A percentile compares a stretch with the other conserved stretches of the same genome.
These are phyloP conservation scores for Anguilla anguilla DNA, from an alignment of 2,797 vertebrate species.

Conservation along the genomic window DNA sequence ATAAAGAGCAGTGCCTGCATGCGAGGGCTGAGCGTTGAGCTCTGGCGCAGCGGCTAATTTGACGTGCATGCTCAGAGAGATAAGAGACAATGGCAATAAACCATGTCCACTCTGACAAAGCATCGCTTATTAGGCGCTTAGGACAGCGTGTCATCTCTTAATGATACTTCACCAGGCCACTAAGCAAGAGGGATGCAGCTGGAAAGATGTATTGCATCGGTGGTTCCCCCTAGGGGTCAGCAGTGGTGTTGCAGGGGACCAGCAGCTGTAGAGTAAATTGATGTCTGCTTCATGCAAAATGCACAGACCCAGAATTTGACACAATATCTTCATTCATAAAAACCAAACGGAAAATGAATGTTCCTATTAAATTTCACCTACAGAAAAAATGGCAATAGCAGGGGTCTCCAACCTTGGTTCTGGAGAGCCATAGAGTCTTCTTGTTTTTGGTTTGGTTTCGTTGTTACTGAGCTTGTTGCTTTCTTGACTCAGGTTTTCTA, in stretches of 20 bases:
- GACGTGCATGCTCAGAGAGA: constrained; percentile 20
- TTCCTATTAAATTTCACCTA: neutral
- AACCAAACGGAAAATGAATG: neutral
- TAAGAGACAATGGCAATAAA: constrained; percentile 29
- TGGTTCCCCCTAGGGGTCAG: neutral
- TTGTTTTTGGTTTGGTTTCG: neutral
- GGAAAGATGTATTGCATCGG: neutral
- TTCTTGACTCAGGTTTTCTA: neutral
- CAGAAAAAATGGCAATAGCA: neutral
- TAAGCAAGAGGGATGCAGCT: neutral
- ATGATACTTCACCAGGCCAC: constrained; percentile 19
- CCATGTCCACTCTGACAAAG: constrained; percentile 32
- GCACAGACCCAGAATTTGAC: neutral
- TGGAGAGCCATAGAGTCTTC: neutral
- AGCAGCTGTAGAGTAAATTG: neutral
- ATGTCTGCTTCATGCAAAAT: neutral
- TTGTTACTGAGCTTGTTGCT: neutral
- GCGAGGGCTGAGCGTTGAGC: constrained; percentile 11
- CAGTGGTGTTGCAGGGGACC: neutral
- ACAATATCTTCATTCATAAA: neutral
- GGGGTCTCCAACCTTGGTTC: neutral
- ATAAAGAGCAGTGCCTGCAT: constrained; percentile 18
- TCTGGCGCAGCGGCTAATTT: constrained; percentile 24
- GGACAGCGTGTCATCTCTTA: constrained; percentile 17
- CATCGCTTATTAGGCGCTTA: constrained; percentile 7